These are phyloP conservation scores for Araneus ventricosus DNA, from an alignment of 1,140 invertebrate species.

Conservation along the genomic window DNA sequence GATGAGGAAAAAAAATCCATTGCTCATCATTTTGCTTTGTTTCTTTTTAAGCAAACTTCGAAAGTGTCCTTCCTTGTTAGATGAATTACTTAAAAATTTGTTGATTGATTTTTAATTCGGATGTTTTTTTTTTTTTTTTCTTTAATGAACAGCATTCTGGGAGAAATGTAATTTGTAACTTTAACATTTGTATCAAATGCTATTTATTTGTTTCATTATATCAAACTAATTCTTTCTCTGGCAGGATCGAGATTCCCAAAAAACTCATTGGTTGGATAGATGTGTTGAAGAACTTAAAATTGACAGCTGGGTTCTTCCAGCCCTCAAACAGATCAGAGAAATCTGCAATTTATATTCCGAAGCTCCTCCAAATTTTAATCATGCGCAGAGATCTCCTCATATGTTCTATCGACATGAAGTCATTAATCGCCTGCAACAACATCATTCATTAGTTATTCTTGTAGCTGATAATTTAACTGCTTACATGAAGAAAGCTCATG, in stretches of 20 bases:
- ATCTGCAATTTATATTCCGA: slow-evolving; percentile 95
- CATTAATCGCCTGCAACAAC: slow-evolving; percentile 93
- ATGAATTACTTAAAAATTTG: not conserved
- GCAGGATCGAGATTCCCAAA: slow-evolving; percentile 96
- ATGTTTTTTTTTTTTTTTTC: not conserved
- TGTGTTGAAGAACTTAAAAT: slow-evolving; percentile 96
- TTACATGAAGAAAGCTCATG: slow-evolving; percentile 93
- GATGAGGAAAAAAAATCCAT: not conserved
- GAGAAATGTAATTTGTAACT: not conserved
- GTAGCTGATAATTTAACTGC: slow-evolving; percentile 94
- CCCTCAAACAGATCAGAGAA: slow-evolving; percentile 96
- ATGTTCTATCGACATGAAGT: slow-evolving; percentile 86
- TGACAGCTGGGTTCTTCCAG: slow-evolving; percentile 94
- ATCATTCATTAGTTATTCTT: slow-evolving; percentile 95
- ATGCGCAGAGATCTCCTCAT: slow-evolving; percentile 81
- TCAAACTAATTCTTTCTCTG: not conserved
- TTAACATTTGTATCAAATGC: not conserved
- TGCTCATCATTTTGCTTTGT: not conserved
- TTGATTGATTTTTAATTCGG: not conserved
- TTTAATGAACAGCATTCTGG: not conserved
- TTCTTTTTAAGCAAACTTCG: not conserved
- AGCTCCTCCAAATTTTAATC: slow-evolving; percentile 86
- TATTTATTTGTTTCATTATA: not conserved
- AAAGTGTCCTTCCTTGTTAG: not conserved
- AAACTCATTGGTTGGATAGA: slow-evolving; percentile 96